Evolutionary conservation across 2,113 vertebrate species (phyloP).

Genomic region (Tinamus guttatus): DNA sequence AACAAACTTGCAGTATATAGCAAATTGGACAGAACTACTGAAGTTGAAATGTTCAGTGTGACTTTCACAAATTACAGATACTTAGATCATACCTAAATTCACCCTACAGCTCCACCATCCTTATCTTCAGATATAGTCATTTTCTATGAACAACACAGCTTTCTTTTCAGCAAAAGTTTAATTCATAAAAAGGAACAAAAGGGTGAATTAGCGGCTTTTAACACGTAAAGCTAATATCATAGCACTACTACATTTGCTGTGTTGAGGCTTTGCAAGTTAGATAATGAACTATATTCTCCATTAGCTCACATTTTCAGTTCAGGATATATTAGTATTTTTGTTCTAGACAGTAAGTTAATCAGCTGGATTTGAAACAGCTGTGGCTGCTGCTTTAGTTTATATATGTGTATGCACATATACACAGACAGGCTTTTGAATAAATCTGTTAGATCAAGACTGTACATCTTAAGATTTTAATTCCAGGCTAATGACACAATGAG

Average conservation of each 20-base stretch:
- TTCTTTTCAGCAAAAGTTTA: not conserved
- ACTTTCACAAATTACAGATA: no score
- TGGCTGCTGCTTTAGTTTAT: not conserved
- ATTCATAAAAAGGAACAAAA: not conserved
- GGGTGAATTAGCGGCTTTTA: not conserved
- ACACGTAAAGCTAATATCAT: not conserved
- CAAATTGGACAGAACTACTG: no score
- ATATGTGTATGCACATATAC: not conserved
- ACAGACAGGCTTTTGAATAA: not conserved
- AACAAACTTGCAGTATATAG: not conserved
- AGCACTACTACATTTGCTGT: not conserved
- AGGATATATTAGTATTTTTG: not conserved
- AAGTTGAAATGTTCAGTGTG: no score
- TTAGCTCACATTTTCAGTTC: not conserved
- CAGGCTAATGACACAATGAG: not conserved
- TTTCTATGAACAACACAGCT: not conserved
- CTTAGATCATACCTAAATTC: no score
- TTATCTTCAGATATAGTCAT: not conserved
- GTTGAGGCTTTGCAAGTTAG: not conserved
- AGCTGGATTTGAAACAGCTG: not conserved
- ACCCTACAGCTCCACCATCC: no score
- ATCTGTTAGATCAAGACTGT: not conserved
- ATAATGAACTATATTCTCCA: not conserved
- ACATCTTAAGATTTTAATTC: not conserved
- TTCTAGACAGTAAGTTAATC: not conserved